A percentile compares a stretch with the other conserved stretches of the same genome.
phyloP scores from a whole-genome alignment of 2,888 invertebrate genomes.

The Liposcelis brunnea region DNA sequence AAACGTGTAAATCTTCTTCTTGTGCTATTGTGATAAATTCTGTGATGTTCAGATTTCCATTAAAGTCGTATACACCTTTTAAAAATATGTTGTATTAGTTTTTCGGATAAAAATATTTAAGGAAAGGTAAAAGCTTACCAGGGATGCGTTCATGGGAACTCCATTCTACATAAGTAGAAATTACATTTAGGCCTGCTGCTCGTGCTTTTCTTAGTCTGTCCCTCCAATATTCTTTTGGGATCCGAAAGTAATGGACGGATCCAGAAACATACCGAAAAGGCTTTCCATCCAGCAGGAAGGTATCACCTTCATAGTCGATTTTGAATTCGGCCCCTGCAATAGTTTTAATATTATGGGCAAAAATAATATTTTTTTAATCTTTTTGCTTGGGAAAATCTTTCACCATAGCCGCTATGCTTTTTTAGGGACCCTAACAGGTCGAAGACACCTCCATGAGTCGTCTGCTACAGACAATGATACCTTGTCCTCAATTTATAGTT shows the following conservation, averaged over 20 bases:
- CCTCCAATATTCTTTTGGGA: background rate
- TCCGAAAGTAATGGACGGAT: constrained; percentile 1
- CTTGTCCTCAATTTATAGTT: too few species aligned
- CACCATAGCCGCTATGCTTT: too few species aligned
- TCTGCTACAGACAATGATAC: too few species aligned
- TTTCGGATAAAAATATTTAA: constrained; percentile 8
- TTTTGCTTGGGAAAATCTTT: too few species aligned
- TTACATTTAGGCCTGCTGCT: background rate
- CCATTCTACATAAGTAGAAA: constrained; percentile 28
- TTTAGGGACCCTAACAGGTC: too few species aligned
- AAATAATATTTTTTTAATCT: too few species aligned
- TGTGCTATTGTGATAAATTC: constrained; percentile 52
- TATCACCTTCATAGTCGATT: constrained; percentile 38
- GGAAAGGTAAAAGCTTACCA: constrained; percentile 17
- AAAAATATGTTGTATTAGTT: background rate
- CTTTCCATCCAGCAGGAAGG: constrained; percentile 52
- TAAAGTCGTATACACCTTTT: constrained; percentile 25
- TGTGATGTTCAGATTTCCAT: constrained; percentile 33
- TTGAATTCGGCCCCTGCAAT: constrained; percentile 22
- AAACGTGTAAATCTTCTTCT: constrained; percentile 55
- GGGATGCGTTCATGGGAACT: constrained; percentile 30
- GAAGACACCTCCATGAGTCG: too few species aligned
- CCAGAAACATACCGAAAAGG: constrained; percentile 24
- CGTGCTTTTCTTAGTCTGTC: background rate
- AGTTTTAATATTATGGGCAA: too few species aligned